Base-by-base conservation (phyloP, 2,797 vertebrate genomes). In the Diglossa cyanea region DNA sequence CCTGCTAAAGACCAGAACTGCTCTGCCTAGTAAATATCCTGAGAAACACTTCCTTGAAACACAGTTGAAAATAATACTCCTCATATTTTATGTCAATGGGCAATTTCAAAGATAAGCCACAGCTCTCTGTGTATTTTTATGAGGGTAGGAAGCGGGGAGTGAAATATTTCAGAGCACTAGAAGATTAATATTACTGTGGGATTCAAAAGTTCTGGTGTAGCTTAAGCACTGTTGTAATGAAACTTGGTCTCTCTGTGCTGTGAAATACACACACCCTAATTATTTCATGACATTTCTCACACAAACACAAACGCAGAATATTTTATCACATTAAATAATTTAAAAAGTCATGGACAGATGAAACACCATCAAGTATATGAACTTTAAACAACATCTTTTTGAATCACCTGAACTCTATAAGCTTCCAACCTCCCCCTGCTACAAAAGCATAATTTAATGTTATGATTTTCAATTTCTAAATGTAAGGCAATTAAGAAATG, bases 31-130 rank as follows among this genome's bases (percentile, higher is more conserved):
- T 70, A 53, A 94, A 84, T 40, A 73, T 35, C 57, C 44, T 78
- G 47, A 79, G 90, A 90, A 95, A 84, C 85, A 94, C 65, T 89
- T 94, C 91, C 86, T 92, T 88, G 65, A 93, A 96, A 96, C 79
- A 87, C 62, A 93, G 75, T 81, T 84, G 66, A 91, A 88, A 93
- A 94, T 92, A 95, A 88, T 40, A 86, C 62, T 63, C 55, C 70
- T 90, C 91, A 76, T 94, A 94, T 94, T 92, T 95, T 96, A 95
- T 88, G 82, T 96, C 95, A 97, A 57, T 84, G 87, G 91, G 55
- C 94, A 95, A 88, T 96, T 95, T 94, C 73, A 93, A 93, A 96
- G 91, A 93, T 90, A 93, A 95, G 91, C 65, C 72, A 90, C 75
- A 83, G 89, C 39, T 91, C 78, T 92, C 20, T 68, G 20, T 92